Conservation (phyloP, 2,113 vertebrate species). For the Myrmecophaga tridactyla region DNA sequence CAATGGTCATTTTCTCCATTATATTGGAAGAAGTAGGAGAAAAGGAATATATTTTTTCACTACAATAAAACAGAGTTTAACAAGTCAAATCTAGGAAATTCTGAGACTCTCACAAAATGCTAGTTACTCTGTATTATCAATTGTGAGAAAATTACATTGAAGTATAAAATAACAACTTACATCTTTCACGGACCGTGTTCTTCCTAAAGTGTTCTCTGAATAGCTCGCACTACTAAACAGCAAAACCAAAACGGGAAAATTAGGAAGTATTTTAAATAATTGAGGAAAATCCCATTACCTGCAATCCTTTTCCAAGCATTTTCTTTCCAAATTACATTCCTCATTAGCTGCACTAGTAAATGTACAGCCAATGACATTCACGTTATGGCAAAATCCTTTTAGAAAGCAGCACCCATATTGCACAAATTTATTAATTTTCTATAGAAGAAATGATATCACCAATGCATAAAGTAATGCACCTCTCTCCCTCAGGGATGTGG, state of each 20-base stretch:
- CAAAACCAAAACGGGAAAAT: background rate
- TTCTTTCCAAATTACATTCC: background rate
- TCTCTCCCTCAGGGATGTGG: background rate
- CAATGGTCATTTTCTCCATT: background rate
- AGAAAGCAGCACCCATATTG: background rate
- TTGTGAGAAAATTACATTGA: background rate
- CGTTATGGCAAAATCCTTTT: background rate
- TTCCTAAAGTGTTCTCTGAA: conserved; percentile 30
- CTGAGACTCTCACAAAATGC: background rate
- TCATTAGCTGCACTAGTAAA: background rate
- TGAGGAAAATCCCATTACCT: background rate
- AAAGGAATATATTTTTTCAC: background rate
- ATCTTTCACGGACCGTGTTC: background rate
- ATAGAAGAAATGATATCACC: background rate
- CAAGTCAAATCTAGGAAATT: background rate
- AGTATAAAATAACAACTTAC: conserved; percentile 62
- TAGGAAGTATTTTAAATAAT: background rate
- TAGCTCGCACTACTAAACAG: conserved; percentile 15
- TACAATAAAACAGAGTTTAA: background rate
- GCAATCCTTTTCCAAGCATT: background rate
- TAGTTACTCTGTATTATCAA: background rate
- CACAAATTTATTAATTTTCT: background rate
- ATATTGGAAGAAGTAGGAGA: background rate
- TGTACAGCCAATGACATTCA: background rate
- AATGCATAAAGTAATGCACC: background rate